Conservation (phyloP, 2,797 vertebrate genomes). For the Mionectes olivaceus region DNA sequence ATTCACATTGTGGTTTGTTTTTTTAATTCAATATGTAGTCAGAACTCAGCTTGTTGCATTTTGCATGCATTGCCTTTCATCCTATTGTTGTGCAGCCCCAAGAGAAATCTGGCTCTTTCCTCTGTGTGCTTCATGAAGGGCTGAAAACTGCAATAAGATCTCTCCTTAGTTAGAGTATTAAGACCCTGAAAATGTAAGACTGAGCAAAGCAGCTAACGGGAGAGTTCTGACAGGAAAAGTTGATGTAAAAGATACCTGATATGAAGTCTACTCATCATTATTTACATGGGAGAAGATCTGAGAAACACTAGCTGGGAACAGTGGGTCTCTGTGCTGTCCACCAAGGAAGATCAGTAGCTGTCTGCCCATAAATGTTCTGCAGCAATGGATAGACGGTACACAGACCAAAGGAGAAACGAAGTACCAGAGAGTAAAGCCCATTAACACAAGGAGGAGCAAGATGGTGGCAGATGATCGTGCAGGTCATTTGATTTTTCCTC, state of each 20-base stretch:
- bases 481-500: not conserved
- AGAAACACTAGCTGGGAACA: not conserved
- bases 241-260: not conserved
- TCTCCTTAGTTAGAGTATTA: not conserved
- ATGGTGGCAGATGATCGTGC: not conserved
- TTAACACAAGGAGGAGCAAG: not conserved
- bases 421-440: not conserved
- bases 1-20: not conserved
- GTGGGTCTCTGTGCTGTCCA: not conserved
- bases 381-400: not conserved
- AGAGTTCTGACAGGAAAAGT: not conserved
- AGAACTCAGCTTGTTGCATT: not conserved
- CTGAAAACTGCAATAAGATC: not conserved
- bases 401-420: not conserved
- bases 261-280: not conserved
- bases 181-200: not conserved
- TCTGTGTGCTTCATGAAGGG: not conserved
- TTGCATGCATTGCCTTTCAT: not conserved
- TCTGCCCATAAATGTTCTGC: fast-evolving
- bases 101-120: not conserved
- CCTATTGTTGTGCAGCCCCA: not conserved
- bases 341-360: not conserved
- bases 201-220: not conserved
- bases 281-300: not conserved
- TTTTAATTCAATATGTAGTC: not conserved